phyloP scores from a whole-genome alignment of 2,113 vertebrate species.

The Alethe castanea region DNA sequence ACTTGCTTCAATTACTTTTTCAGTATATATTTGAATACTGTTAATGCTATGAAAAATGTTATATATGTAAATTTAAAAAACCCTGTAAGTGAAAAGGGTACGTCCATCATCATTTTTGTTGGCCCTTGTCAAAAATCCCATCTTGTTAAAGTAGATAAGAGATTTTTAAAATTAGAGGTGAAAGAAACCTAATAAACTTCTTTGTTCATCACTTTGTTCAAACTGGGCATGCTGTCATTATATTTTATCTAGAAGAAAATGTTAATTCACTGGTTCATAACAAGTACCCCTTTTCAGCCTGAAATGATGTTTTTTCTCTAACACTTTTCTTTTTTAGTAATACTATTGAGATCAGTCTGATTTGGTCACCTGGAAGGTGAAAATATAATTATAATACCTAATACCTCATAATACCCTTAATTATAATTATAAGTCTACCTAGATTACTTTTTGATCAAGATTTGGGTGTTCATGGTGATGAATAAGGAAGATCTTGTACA shows the following conservation, averaged over 20 bases:
- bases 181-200: neutral
- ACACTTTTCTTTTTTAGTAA: neutral
- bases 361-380: neutral
- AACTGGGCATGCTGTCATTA: neutral
- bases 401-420: neutral
- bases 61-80: neutral
- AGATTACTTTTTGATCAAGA: neutral
- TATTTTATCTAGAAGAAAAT: neutral
- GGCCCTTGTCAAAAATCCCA: neutral
- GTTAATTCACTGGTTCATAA: neutral
- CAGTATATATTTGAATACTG: neutral
- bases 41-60: neutral
- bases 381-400: neutral
- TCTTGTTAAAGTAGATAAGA: neutral
- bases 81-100: neutral
- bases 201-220: neutral
- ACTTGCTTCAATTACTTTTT: constrained; percentile 1
- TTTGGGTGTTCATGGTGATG: neutral
- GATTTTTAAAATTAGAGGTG: neutral
- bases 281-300: neutral
- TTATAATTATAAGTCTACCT: neutral
- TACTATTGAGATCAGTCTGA: neutral
- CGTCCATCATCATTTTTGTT: neutral
- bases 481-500: neutral
- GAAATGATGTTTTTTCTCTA: neutral